A percentile compares a stretch with the other conserved stretches of the same genome.
Conservation (phyloP, 2,888 invertebrate species). For the Mamestra brassicae region DNA sequence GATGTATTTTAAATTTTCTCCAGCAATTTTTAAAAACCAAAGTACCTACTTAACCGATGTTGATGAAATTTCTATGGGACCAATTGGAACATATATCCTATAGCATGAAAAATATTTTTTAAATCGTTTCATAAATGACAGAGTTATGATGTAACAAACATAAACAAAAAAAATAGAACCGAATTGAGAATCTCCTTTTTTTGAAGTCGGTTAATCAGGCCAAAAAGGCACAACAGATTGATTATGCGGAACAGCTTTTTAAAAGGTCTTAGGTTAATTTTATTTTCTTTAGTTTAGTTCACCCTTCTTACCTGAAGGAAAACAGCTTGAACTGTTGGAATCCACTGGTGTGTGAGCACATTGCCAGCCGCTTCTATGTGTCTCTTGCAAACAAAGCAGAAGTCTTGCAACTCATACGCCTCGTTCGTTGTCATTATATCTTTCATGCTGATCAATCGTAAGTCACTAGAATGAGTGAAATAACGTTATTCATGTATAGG, state of each 20-base stretch:
- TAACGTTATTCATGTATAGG: neutral
- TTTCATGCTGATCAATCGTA: slow-evolving; percentile 91
- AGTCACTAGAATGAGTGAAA: slow-evolving; percentile 84
- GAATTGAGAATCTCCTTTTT: too few species aligned
- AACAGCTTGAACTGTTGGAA: slow-evolving; percentile 92
- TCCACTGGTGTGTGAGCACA: slow-evolving; percentile 92
- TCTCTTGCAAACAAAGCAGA: slow-evolving; percentile 89
- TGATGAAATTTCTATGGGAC: too few species aligned
- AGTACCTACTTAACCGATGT: too few species aligned
- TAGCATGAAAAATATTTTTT: too few species aligned
- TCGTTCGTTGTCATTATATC: slow-evolving; percentile 91
- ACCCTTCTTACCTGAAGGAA: slow-evolving; percentile 89
- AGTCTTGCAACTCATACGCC: slow-evolving; percentile 93
- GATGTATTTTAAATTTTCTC: too few species aligned
- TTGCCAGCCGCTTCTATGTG: slow-evolving; percentile 93
- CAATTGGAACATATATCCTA: too few species aligned
- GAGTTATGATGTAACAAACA: too few species aligned
- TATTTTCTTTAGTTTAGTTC: neutral
- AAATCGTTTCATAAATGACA: too few species aligned
- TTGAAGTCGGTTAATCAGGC: too few species aligned
- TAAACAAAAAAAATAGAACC: too few species aligned
- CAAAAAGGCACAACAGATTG: neutral
- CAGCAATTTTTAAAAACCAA: too few species aligned
- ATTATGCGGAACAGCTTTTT: neutral
- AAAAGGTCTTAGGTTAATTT: neutral